These are phyloP conservation scores for Liasis olivaceus DNA, from an alignment of 2,797 vertebrate genomes.

Conservation along the genomic window DNA sequence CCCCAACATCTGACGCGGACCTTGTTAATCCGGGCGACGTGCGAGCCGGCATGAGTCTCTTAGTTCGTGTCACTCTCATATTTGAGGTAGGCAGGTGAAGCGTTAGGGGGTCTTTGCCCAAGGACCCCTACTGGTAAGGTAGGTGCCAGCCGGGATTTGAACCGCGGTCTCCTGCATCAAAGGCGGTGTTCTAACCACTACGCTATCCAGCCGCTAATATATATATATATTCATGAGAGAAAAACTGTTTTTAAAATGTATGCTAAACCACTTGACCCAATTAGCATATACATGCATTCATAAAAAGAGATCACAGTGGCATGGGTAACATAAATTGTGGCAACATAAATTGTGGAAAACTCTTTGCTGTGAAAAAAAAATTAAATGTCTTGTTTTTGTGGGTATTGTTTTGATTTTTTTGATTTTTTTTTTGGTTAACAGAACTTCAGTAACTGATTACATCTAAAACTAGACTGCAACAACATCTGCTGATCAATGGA, in stretches of 20 bases:
- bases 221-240: neutral
- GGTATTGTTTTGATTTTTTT: neutral
- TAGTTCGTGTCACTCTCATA: too few species aligned
- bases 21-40: too few species aligned
- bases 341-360: neutral
- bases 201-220: too few species aligned
- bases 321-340: neutral
- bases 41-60: too few species aligned
- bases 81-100: too few species aligned
- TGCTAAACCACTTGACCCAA: fast-evolving
- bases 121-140: too few species aligned
- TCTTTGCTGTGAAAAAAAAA: neutral
- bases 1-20: too few species aligned
- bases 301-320: neutral
- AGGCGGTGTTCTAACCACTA: too few species aligned
- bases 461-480: neutral
- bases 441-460: neutral
- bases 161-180: too few species aligned
- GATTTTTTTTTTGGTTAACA: neutral
- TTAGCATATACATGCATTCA: neutral
- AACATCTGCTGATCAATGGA: neutral
- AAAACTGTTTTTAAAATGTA: neutral
- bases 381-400: neutral
- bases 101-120: too few species aligned
- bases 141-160: too few species aligned